Base-by-base conservation (phyloP, 1,140 invertebrate genomes). In the Orchesella cincta region DNA sequence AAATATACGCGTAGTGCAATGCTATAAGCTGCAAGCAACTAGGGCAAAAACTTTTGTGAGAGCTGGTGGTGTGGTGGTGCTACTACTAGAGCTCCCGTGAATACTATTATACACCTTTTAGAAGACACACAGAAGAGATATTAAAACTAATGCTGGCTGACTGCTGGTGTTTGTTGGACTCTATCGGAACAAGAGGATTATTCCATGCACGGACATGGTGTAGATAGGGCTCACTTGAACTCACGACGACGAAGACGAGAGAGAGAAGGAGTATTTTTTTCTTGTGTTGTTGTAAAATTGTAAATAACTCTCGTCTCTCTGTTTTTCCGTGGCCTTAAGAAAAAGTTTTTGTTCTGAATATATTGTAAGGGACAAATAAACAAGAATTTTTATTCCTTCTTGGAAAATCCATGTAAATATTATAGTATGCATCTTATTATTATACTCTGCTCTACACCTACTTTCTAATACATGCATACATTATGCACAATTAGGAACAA, bases 271-370 rank as follows among this genome's bases (percentile, higher is more conserved):
- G 62, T 31, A 31, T n/a, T 67, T 67, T 31, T 67, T 67, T 67
- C 62, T 67, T 67, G 62, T 67, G 62, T 67, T 67, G 62, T 67
- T 67, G 62, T 67, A 67, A 67, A 67, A 67, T 67, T 67, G 62
- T 67, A 67, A 67, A 67, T 67, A 67, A 67, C 62, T 67, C n/a
- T 8, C 8, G 62, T 67, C 62, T 67, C 29, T 33, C 62, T 31
- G 62, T 31, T 67, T 67, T 67, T 67, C 31, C 31, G 62, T 67
- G 62, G 62, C 62, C 62, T 67, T 67, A 67, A 67, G 26, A 67
- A n/a, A 67, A 31, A 12, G 39, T 20, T 46, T 67, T 67, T 3
- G 3, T 67, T 67, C 26, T 67, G 62, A 67, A 67, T 31, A 67
- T 3, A 14, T 67, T 18, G 31, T 67, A 67, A 67, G 2, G n/a